Conservation (phyloP, 2,113 vertebrate genomes). For the Prinia subflava region DNA sequence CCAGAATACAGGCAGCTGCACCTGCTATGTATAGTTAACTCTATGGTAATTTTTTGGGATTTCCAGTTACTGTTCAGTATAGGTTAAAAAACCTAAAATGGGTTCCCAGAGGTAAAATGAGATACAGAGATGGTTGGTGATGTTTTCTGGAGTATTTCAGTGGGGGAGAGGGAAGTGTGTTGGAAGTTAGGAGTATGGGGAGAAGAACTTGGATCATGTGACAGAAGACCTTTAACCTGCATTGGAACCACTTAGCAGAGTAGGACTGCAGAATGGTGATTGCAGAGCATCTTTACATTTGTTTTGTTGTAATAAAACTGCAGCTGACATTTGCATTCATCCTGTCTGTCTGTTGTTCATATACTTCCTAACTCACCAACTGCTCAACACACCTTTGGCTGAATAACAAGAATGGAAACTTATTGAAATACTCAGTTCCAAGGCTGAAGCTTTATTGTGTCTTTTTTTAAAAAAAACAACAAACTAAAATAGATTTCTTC, state of each 20-base stretch:
- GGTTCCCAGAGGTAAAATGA: background rate
- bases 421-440: background rate
- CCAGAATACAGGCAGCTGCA: background rate
- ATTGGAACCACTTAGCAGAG: background rate
- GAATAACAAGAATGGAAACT: background rate
- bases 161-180: background rate
- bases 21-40: background rate
- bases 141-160: background rate
- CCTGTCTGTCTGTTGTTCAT: background rate
- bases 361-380: background rate
- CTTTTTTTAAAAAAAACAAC: background rate
- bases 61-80: background rate
- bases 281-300: background rate
- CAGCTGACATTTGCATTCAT: background rate
- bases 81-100: background rate
- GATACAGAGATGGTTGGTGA: background rate
- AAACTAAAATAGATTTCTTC: background rate
- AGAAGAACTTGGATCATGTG: background rate
- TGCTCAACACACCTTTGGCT: constrained; percentile 32
- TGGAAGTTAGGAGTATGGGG: background rate
- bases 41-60: background rate
- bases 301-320: background rate
- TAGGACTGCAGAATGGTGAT: background rate
- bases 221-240: background rate
- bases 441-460: background rate